A percentile compares a stretch with the other conserved stretches of the same genome.
Evolutionary conservation across 1,140 invertebrate species (phyloP).

Genomic region (Ips nitidus): DNA sequence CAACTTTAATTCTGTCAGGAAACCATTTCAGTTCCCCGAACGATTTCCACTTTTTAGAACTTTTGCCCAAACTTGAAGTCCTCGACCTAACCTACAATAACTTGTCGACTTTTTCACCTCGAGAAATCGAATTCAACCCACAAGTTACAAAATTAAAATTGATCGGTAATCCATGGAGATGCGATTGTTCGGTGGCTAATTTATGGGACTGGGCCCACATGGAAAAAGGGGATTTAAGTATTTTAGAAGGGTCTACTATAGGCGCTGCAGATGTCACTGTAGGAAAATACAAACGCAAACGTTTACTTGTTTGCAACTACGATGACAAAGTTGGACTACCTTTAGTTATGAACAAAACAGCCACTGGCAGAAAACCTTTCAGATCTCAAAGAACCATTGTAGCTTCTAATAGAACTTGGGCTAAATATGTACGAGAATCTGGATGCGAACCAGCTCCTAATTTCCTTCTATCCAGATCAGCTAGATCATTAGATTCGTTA

Average conservation of each 20-base stretch:
- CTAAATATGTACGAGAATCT: slow-evolving; percentile 70
- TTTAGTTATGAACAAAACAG: slow-evolving; percentile 53
- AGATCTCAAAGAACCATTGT: slow-evolving; percentile 59
- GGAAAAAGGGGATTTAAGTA: slow-evolving; percentile 64
- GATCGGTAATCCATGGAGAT: slow-evolving; percentile 69
- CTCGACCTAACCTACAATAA: slow-evolving; percentile 68
- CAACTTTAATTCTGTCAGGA: slow-evolving; percentile 62
- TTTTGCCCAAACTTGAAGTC: slow-evolving; percentile 61
- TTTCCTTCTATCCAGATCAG: slow-evolving; percentile 36
- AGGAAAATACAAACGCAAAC: slow-evolving; percentile 63
- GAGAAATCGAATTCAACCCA: slow-evolving; percentile 54
- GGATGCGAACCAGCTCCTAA: slow-evolving; percentile 57
- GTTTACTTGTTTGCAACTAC: slow-evolving; percentile 65
- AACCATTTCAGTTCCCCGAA: slow-evolving; percentile 58
- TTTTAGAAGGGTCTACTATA: slow-evolving; percentile 66
- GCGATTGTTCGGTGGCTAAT: slow-evolving; percentile 68
- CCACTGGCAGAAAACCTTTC: slow-evolving; percentile 58
- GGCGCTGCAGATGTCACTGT: slow-evolving; percentile 59
- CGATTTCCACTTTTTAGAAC: slow-evolving; percentile 60
- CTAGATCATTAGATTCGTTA: slow-evolving; percentile 32
- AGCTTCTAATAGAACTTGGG: slow-evolving; percentile 67
- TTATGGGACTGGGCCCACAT: slow-evolving; percentile 73
- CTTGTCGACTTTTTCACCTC: slow-evolving; percentile 60
- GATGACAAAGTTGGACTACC: slow-evolving; percentile 51
- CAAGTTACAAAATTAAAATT: slow-evolving; percentile 65